These are phyloP conservation scores for Neotoma lepida DNA, from an alignment of 2,113 vertebrate species.

Conservation along the genomic window DNA sequence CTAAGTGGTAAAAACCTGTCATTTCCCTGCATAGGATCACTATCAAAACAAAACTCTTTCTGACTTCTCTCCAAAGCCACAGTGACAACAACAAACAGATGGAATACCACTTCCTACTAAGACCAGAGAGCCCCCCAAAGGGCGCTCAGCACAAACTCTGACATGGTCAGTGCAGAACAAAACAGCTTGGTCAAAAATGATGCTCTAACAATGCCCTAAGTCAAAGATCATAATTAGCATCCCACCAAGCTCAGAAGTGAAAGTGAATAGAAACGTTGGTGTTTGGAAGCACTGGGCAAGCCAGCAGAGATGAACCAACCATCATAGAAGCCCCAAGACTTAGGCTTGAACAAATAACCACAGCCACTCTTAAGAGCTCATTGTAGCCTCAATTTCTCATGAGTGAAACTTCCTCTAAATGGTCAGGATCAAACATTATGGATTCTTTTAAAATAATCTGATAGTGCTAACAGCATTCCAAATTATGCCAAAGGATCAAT, in stretches of 20 bases:
- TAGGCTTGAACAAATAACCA: not conserved
- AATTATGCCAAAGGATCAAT: slow-evolving; percentile 69
- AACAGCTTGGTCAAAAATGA: not conserved
- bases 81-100: not conserved
- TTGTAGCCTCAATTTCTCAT: not conserved
- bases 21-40: not conserved
- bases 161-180: not conserved
- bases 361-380: not conserved
- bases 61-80: slow-evolving; percentile 42
- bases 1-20: slow-evolving; percentile 3
- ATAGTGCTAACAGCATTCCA: slow-evolving; percentile 64
- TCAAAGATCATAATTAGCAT: not conserved
- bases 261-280: not conserved
- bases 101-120: not conserved
- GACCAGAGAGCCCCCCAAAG: not conserved
- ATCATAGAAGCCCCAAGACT: not conserved
- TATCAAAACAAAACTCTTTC: not conserved
- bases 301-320: not conserved
- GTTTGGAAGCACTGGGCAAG: not conserved
- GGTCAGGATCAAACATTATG: slow-evolving; percentile 26
- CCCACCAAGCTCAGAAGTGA: not conserved
- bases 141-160: not conserved
- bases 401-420: slow-evolving; percentile 34
- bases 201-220: not conserved
- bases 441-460: slow-evolving; percentile 61